These are phyloP conservation scores for Anableps anableps DNA, from an alignment of 2,797 vertebrate genomes.

Conservation along the genomic window DNA sequence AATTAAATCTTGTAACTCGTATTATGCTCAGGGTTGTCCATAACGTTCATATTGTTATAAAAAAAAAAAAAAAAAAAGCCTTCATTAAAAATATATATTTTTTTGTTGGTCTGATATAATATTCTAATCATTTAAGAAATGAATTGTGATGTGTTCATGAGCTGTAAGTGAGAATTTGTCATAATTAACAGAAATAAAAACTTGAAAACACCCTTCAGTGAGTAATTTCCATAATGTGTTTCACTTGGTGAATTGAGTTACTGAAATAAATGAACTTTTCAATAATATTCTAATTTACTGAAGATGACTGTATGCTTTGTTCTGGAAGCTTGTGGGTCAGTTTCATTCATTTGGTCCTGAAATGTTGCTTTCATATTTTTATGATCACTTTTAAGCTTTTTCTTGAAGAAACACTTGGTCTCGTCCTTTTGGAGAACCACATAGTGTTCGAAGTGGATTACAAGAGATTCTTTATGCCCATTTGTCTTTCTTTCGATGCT, in stretches of 20 bases:
- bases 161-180: no score
- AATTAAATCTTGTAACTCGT: no score
- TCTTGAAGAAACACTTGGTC: slow-evolving; percentile 64
- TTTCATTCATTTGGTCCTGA: slow-evolving; percentile 72
- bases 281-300: neutral
- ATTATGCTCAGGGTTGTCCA: no score
- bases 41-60: no score
- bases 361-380: slow-evolving; percentile 71
- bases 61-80: no score
- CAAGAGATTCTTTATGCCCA: slow-evolving; percentile 20
- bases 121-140: no score
- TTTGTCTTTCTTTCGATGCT: slow-evolving; percentile 11
- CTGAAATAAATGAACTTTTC: neutral
- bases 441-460: slow-evolving; percentile 38
- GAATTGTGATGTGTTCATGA: no score
- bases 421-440: slow-evolving; percentile 51
- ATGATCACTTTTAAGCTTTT: slow-evolving; percentile 70
- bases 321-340: slow-evolving; percentile 50
- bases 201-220: neutral
- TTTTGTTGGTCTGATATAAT: no score
- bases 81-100: no score
- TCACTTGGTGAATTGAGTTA: neutral
- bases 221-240: neutral
- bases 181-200: slow-evolving; percentile 1
- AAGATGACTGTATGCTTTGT: slow-evolving; percentile 41